Base-by-base conservation (phyloP, 53 echinoderm and acorn worm species). In the Paracentrotus lividus region DNA sequence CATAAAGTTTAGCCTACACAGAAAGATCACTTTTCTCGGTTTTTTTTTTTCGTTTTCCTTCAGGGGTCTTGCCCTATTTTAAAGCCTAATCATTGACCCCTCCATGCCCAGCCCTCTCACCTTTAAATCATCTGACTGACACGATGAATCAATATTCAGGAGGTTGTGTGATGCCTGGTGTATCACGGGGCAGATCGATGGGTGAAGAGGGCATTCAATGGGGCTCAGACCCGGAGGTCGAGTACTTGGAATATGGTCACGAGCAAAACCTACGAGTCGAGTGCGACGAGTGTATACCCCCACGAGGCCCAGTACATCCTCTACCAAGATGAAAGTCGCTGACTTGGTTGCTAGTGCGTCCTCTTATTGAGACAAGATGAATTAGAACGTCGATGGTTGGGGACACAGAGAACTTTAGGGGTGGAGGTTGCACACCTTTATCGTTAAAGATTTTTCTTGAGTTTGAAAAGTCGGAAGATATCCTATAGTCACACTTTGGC, bases 191-290 rank as follows among this genome's bases (percentile, higher is more conserved):
- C 54, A 88, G 53, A 88, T 88, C 88, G 88, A 54, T 23, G 88
- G 54, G 53, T 88, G 88, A 56, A 88, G 88, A 56, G 88, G 88
- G 38, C 88, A 23, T 16, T 88, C 24, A 56, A 88, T 29, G 88
- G 88, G 88, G 88, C 88, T 88, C 88, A 55, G 33, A 31, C 56
- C 4, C 12, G 54, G 88, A 52, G 88, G 88, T 88, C 88, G 88
- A 88, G 88, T 88, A 40, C 38, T 55, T 58, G 36, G 36, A 88
- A 88, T 56, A 88, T 56, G 88, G 88, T 57, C 56, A 88, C 88
- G 88, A 88, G 34, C 51, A 88, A 51, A 55, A 88, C 88, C 36
- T 88, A 57, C 15, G 33, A 27, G 15, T 47, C 85, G 49, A 51
- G 51, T 84, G 85, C 47, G 42, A 49, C 36, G 36, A 69, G 38